Base-by-base conservation (phyloP, 2,888 invertebrate genomes). In the Strigamia transsilvanica region DNA sequence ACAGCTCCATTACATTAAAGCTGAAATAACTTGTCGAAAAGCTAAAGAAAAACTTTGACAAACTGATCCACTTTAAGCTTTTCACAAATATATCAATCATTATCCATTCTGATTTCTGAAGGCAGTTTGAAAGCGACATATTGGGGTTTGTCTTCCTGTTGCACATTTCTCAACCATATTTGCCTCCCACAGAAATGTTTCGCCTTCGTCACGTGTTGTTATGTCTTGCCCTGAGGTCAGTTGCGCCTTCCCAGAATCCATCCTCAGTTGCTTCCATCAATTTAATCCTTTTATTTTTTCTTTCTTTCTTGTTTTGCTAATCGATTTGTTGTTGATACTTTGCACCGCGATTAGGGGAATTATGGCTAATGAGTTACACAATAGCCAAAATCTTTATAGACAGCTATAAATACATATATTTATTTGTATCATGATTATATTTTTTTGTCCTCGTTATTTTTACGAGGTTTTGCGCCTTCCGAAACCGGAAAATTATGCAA, bases 91-190 rank as follows among this genome's bases (percentile, higher is more conserved):
- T 9, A 10, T 51, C 51, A 51, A 51, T 51, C 51, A 7, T 34
- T 34, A 34, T 34, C 7, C 34, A 34, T 34, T 7, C 3, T 5
- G n/a, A n/a, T n/a, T 38, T 9, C 6, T 3, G 27, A 73, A 73
- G 73, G 73, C 12, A 23, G 1, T 73, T 32, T 32, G 2, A 12
- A 7, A 27, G 23, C 73, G 23, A 61, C 6, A 61, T 23, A 10
- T 27, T 15, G 23, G 73, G 73, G 73, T n/a, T 73, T 73, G 73
- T 32, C 32, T 73, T 73, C 73, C 73, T 23, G 73, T 73, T 73
- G 32, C 73, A 73, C 73, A 73, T 73, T 73, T 73, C 73, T 73
- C 27, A 73, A 73, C 73, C 73, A 73, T 73, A 73, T 73, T 73
- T 73, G 73, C 73, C 73, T 73, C 73, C 73, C 27, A 73, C 73